These are phyloP conservation scores for Hirtodrosophila cameraria DNA, from an alignment of 2,888 invertebrate species.

Conservation along the genomic window DNA sequence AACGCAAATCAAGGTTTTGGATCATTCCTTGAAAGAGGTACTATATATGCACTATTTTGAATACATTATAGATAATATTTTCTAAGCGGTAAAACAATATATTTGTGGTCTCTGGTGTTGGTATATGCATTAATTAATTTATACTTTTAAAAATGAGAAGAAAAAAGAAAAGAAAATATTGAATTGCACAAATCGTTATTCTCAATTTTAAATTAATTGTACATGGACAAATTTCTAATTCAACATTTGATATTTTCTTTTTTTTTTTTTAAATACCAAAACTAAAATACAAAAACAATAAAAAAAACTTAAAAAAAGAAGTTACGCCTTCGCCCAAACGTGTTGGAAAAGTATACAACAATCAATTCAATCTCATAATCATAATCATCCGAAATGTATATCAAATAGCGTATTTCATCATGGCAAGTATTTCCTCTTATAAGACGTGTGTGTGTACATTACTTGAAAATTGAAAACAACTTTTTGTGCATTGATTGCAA, in stretches of 20 bases:
- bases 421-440: constrained; percentile 66
- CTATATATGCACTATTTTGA: constrained; percentile 83
- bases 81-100: constrained; percentile 18
- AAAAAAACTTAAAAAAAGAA: too few species aligned
- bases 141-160: constrained; percentile 1
- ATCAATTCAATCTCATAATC: constrained; percentile 30
- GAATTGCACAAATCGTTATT: constrained; percentile 84
- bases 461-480: constrained; percentile 83
- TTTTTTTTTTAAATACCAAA: constrained; percentile 26
- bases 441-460: constrained; percentile 80
- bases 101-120: constrained; percentile 70
- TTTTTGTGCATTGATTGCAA: constrained; percentile 83
- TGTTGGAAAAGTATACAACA: constrained; percentile 59
- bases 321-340: constrained; percentile 26
- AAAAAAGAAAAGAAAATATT: constrained; percentile 77
- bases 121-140: constrained; percentile 38
- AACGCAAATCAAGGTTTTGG: constrained; percentile 94
- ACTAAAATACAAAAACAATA: constrained; percentile 17
- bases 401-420: constrained; percentile 59
- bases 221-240: constrained; percentile 61
- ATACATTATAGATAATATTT: constrained; percentile 17
- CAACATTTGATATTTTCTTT: constrained; percentile 77
- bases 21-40: constrained; percentile 96
- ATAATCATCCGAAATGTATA: constrained; percentile 40
- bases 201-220: constrained; percentile 83